Percentiles rank a stretch among this genome's conserved stretches.
Conservation (phyloP, 2,113 vertebrate species). For the Cyanoramphus novaezelandiae region DNA sequence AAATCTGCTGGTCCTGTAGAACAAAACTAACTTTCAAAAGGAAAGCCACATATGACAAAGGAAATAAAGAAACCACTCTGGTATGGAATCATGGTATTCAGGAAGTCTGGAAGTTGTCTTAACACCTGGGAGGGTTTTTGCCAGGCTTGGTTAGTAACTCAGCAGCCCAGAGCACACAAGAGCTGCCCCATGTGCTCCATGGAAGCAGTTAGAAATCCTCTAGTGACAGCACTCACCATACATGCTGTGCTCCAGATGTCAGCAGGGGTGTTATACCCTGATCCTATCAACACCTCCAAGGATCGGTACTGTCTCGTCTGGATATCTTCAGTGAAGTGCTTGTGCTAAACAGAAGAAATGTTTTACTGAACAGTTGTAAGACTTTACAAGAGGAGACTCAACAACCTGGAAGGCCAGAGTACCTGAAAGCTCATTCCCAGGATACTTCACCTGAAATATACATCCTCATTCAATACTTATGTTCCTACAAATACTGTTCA, state of each 20-base stretch:
- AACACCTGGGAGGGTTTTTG: background rate
- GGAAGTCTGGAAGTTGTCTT: background rate
- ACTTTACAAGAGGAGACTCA: background rate
- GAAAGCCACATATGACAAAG: background rate
- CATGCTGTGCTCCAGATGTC: conserved; percentile 99
- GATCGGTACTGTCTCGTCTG: conserved; percentile 95
- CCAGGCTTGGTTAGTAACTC: background rate
- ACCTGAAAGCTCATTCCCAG: background rate
- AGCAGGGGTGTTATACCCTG: conserved; percentile 92
- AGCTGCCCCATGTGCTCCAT: background rate
- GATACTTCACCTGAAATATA: background rate
- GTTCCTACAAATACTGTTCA: background rate
- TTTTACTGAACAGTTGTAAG: background rate
- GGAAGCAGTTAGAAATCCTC: fast-evolving
- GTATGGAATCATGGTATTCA: background rate
- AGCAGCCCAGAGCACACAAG: background rate
- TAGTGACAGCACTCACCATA: conserved; percentile 81
- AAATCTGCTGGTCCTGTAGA: background rate
- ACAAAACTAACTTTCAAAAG: background rate
- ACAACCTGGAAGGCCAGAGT: background rate
- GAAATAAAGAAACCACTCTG: background rate
- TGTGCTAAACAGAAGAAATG: conserved; percentile 77
- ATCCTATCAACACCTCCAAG: conserved; percentile 91
- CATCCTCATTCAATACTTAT: background rate
- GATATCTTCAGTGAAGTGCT: conserved; percentile 98